Percentiles rank a stretch among this genome's conserved stretches.
These are phyloP conservation scores for Drosophila birchii DNA, from an alignment of 2,888 invertebrate genomes.

Conservation along the genomic window DNA sequence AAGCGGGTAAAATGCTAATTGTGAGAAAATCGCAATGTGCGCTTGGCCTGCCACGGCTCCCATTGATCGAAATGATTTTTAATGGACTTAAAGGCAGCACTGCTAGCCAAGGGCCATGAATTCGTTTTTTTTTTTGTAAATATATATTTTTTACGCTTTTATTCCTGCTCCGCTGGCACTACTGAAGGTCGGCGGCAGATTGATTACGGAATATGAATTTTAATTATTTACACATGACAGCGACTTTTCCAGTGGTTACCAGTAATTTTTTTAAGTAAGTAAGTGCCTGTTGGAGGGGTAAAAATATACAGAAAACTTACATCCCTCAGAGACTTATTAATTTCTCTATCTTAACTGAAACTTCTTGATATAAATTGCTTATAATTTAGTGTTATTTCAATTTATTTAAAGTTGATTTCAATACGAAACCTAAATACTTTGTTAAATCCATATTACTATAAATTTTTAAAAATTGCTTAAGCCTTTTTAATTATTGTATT, in stretches of 20 bases:
- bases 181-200: constrained; percentile 33
- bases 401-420: background rate
- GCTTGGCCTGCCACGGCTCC: constrained; percentile 42
- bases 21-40: constrained; percentile 79
- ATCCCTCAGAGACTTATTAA: background rate
- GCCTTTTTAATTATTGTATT: background rate
- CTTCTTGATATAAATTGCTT: background rate
- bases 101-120: constrained; percentile 24
- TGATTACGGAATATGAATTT: constrained; percentile 47
- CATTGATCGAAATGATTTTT: constrained; percentile 74
- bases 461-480: no score
- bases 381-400: no score
- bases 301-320: background rate
- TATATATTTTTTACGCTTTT: constrained; percentile 13
- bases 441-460: no score
- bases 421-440: no score
- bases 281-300: background rate
- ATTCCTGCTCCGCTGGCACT: constrained; percentile 3
- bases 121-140: constrained; percentile 4
- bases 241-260: background rate
- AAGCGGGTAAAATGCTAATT: constrained; percentile 75
- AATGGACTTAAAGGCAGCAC: constrained; percentile 45
- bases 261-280: background rate
- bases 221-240: constrained; percentile 27
- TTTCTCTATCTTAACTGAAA: background rate